A percentile compares a stretch with the other conserved stretches of the same genome.
phyloP scores from a whole-genome alignment of 2,888 invertebrate genomes.

The Diplazon laetatorius region DNA sequence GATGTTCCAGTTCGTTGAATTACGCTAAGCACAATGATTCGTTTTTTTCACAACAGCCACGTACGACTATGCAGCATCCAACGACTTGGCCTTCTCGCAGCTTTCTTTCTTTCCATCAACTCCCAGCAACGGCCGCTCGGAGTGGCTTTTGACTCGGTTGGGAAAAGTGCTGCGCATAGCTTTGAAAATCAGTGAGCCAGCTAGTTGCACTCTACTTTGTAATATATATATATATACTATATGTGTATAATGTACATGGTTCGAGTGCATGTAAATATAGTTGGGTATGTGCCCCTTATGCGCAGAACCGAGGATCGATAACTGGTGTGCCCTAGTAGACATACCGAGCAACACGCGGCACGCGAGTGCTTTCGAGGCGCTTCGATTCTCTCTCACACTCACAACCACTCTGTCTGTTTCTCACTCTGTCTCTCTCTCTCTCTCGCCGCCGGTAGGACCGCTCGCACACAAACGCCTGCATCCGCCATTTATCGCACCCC shows the following conservation, averaged over 20 bases:
- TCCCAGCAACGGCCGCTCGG: background rate
- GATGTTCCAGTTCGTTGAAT: too few species aligned
- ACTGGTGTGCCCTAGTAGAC: conserved; percentile 46
- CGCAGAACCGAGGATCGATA: conserved; percentile 52
- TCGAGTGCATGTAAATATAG: background rate
- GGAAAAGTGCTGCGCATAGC: conserved; percentile 48
- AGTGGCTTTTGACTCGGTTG: conserved; percentile 26
- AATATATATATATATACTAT: conserved; percentile 6
- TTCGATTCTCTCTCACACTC: conserved; percentile 43
- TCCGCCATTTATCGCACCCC: conserved; percentile 37
- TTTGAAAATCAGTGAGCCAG: conserved; percentile 50
- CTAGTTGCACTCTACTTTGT: conserved; percentile 42
- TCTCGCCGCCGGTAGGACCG: conserved; percentile 15
- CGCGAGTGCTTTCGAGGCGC: conserved; percentile 58
- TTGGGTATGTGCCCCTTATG: conserved; percentile 38
- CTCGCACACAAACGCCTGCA: conserved; percentile 22
- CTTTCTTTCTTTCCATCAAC: background rate
- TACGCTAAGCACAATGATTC: too few species aligned
- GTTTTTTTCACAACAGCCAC: too few species aligned
- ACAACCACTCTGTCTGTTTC: background rate
- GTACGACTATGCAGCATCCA: too few species aligned
- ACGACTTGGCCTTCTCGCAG: background rate
- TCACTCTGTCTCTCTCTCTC: background rate
- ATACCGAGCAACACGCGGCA: conserved; percentile 56
- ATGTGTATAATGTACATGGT: conserved; percentile 6